Base-by-base conservation (phyloP, 2,113 vertebrate species). In the Meleagris gallopavo region DNA sequence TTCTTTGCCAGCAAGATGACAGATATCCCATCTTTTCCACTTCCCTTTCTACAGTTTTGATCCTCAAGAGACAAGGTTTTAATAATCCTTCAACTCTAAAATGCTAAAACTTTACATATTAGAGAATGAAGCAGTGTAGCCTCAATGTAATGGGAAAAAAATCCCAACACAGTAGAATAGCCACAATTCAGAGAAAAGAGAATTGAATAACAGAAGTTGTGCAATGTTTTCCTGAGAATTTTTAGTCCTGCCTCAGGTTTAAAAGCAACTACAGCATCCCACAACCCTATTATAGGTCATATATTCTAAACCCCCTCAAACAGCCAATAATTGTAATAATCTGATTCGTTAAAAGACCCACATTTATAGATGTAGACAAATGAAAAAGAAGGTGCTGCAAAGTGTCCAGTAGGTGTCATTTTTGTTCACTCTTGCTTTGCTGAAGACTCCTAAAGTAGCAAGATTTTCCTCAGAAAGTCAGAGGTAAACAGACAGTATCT, bases 381-480 rank as follows among this genome's bases (percentile, higher is more conserved):
- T 46, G 18, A 7, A 48, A 34, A 8, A 70, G 67, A 66, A 54
- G 21, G 4, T 58, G 80, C 24, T 10, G 9, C 25, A 12, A 30
- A 30, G 10, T 77, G 45, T 32, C 89, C 95, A 88, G 50, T 72
- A 96, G 78, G 57, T 87, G 89, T 85, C 71, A 75, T 72, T 94
- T 77, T 66, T 90, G 71, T 60, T 43, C 48, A 62, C 13, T 21
- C 9, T 34, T 73, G 20, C 20, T 82, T 58, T 58, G 36, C 10
- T 54, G 10, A 61, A 60, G 15, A 9, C 64, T 64, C 41, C 32
- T 3, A 3, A 64, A 55, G 13, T 22, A 79, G 19, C 20, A 62
- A 43, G 38, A 10, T 65, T 81, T 84, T 65, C 5, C 41, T 64
- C 48, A 29, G 14, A 17, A 50, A 66, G 12, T 32, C 36, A 60